phyloP scores from a whole-genome alignment of 2,113 vertebrate species.

The Scytalopus superciliaris region DNA sequence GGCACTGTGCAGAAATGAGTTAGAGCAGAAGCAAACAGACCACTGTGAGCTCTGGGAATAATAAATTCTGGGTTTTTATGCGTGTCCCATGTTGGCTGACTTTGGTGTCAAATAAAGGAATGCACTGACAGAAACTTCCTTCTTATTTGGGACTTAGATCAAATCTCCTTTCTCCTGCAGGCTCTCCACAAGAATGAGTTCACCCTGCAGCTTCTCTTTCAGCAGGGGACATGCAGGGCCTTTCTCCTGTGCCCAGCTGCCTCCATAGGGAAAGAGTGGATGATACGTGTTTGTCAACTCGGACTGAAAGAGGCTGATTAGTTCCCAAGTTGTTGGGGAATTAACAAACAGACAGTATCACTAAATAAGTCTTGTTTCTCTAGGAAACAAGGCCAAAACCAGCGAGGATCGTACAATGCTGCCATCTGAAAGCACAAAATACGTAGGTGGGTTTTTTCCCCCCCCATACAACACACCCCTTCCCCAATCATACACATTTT shows the following conservation, averaged over 20 bases:
- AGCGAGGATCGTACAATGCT: not conserved
- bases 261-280: not conserved
- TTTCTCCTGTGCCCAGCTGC: not conserved
- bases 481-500: not conserved
- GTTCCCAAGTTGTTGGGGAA: not conserved
- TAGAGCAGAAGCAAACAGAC: not conserved
- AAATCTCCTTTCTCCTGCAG: not conserved
- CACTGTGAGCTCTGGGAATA: not conserved
- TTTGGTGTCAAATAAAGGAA: not conserved
- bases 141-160: not conserved
- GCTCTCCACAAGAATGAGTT: not conserved
- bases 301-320: not conserved
- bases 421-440: not conserved
- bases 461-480: not conserved
- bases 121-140: not conserved
- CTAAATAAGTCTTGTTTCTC: not conserved
- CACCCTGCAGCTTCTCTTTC: not conserved
- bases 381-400: not conserved
- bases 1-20: not conserved
- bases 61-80: not conserved
- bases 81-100: not conserved
- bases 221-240: not conserved
- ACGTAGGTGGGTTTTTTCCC: rapidly evolving
- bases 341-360: not conserved
- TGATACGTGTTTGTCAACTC: not conserved